These are phyloP conservation scores for Drosophila subpulchrella DNA, from an alignment of 1,140 invertebrate species.

Conservation along the genomic window DNA sequence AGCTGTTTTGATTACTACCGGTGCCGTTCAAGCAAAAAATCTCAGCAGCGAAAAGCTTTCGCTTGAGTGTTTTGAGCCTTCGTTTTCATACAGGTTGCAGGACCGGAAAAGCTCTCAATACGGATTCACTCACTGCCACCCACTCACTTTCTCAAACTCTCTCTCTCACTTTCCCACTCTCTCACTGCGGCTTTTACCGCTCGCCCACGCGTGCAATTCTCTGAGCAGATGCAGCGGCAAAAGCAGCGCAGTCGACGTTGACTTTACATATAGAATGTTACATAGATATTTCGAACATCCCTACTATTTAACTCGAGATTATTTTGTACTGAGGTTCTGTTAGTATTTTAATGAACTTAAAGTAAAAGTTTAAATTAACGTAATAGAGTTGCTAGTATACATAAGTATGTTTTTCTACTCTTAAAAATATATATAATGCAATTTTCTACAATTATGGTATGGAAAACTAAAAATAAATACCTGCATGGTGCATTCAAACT, in stretches of 20 bases:
- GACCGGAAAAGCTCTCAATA: slow-evolving; percentile 27
- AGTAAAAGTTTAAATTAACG: too few relatives aligned
- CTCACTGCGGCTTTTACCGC: not conserved
- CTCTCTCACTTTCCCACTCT: slow-evolving; percentile 3
- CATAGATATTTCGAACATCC: not conserved
- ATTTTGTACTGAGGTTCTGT: not conserved
- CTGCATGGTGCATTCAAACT: too few relatives aligned
- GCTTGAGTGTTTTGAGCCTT: slow-evolving; percentile 3
- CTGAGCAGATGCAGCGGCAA: not conserved
- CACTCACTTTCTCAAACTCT: slow-evolving; percentile 14
- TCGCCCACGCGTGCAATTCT: slow-evolving; percentile 41
- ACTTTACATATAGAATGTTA: not conserved
- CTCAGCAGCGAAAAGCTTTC: slow-evolving; percentile 14
- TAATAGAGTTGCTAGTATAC: too few relatives aligned
- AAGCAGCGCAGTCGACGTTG: not conserved
- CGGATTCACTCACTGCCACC: not conserved
- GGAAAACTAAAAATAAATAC: too few relatives aligned
- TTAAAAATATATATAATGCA: too few relatives aligned
- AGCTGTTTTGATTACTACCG: slow-evolving; percentile 44
- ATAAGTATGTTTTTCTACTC: too few relatives aligned
- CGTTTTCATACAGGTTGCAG: slow-evolving; percentile 56
- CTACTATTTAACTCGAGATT: not conserved
- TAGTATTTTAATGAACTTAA: not conserved
- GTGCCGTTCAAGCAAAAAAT: slow-evolving; percentile 3
- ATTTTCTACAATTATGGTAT: too few relatives aligned